A percentile compares a stretch with the other conserved stretches of the same genome.
Evolutionary conservation across 2,797 vertebrate genomes (phyloP).

Genomic region (Sandelia bainsii): DNA sequence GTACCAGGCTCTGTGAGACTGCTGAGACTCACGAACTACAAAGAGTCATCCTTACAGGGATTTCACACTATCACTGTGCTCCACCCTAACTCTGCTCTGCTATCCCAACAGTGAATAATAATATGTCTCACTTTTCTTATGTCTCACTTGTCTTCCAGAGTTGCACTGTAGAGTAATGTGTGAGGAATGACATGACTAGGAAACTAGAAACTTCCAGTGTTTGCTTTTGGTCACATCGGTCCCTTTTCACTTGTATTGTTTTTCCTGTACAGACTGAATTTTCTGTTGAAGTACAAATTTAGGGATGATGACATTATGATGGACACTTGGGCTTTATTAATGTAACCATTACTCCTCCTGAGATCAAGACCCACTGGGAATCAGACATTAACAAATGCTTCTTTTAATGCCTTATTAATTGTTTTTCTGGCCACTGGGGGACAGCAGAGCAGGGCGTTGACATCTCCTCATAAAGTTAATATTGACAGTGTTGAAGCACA

Average conservation of each 20-base stretch:
- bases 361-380: constrained; percentile 17
- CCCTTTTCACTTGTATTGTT: neutral
- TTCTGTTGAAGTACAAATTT: constrained; percentile 11
- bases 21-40: constrained; percentile 30
- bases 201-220: too few species aligned
- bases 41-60: constrained; percentile 41
- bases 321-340: too few species aligned
- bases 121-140: constrained; percentile 26
- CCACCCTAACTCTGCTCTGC: constrained; percentile 11
- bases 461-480: too few species aligned
- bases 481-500: neutral
- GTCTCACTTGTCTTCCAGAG: constrained; percentile 11
- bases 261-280: constrained; percentile 5
- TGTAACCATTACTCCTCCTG: neutral
- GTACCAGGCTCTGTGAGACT: constrained; percentile 6
- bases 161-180: constrained; percentile 9
- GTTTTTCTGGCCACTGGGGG: too few species aligned
- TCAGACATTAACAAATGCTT: neutral
- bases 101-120: constrained; percentile 41
- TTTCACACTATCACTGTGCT: constrained; percentile 37
- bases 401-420: constrained; percentile 4
- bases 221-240: neutral
- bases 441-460: neutral
- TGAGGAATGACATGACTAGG: neutral
- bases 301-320: constrained; percentile 4